A percentile compares a stretch with the other conserved stretches of the same genome.
These are phyloP conservation scores for Zapornia atra DNA, from an alignment of 2,113 vertebrate genomes.

Conservation along the genomic window DNA sequence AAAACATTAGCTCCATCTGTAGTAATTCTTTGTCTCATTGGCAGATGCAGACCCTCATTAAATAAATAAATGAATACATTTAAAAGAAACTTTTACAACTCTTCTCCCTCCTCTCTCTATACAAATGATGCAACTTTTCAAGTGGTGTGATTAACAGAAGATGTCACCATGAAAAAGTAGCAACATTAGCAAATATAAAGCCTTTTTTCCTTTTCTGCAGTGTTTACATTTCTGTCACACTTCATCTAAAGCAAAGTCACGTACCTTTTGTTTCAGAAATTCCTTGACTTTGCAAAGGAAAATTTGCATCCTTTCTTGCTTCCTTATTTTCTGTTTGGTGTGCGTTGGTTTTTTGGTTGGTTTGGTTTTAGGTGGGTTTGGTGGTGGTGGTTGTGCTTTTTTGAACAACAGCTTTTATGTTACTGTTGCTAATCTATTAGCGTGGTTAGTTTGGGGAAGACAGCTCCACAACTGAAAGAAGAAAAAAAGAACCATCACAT, in stretches of 20 bases:
- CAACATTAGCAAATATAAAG: background rate
- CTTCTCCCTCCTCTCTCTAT: background rate
- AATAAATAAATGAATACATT: background rate
- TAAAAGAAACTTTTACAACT: background rate
- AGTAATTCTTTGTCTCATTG: background rate
- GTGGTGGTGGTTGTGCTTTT: too few relatives aligned
- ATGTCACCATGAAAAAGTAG: background rate
- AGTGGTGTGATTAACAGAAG: background rate
- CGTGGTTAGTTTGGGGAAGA: background rate
- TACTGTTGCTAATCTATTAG: rapidly evolving
- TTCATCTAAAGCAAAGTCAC: background rate
- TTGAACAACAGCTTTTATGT: background rate
- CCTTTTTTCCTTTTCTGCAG: background rate
- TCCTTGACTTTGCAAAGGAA: background rate
- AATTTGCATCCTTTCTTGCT: background rate
- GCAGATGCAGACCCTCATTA: background rate
- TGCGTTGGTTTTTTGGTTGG: background rate
- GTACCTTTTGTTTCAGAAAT: background rate
- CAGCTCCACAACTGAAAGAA: background rate
- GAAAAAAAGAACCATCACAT: background rate
- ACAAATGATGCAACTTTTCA: background rate
- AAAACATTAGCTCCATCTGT: background rate
- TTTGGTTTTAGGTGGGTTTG: too few relatives aligned
- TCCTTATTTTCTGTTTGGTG: background rate
- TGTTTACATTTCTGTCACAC: background rate